These are phyloP conservation scores for Nomada ferruginata DNA, from an alignment of 2,888 invertebrate species.

Conservation along the genomic window DNA sequence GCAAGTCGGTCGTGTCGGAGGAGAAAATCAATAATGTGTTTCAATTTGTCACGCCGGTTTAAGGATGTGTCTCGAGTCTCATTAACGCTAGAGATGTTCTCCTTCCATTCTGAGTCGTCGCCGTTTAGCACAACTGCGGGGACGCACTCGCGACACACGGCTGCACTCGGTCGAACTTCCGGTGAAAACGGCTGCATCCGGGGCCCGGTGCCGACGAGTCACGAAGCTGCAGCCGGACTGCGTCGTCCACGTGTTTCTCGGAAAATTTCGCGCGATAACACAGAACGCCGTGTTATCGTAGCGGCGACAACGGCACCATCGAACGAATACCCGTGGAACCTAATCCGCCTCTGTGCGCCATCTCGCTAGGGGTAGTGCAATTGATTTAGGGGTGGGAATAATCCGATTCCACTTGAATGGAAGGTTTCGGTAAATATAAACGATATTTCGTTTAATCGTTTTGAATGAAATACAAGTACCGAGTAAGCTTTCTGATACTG, in stretches of 20 bases:
- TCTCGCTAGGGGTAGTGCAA: not conserved
- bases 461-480: too few relatives aligned
- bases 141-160: conserved; percentile 15
- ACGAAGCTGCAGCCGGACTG: conserved; percentile 69
- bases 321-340: conserved; percentile 26
- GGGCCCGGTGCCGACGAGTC: conserved; percentile 58
- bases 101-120: not conserved
- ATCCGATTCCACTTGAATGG: not conserved
- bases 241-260: conserved; percentile 72
- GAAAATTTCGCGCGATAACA: conserved; percentile 52
- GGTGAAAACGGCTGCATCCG: conserved; percentile 30
- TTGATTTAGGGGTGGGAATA: not conserved
- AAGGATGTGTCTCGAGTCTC: conserved; percentile 25
- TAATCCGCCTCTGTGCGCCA: conserved; percentile 1
- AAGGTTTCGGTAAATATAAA: not conserved
- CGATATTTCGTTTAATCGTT: too few relatives aligned
- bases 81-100: conserved; percentile 10
- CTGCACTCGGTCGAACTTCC: conserved; percentile 18
- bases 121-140: too few relatives aligned
- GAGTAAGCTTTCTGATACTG: too few relatives aligned
- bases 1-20: conserved; percentile 39
- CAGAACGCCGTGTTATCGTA: conserved; percentile 55
- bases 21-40: conserved; percentile 60
- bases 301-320: conserved; percentile 45
- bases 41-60: conserved; percentile 57